A percentile compares a stretch with the other conserved stretches of the same genome.
phyloP scores from a whole-genome alignment of 2,888 invertebrate species.

The Agapetus fuscipes region DNA sequence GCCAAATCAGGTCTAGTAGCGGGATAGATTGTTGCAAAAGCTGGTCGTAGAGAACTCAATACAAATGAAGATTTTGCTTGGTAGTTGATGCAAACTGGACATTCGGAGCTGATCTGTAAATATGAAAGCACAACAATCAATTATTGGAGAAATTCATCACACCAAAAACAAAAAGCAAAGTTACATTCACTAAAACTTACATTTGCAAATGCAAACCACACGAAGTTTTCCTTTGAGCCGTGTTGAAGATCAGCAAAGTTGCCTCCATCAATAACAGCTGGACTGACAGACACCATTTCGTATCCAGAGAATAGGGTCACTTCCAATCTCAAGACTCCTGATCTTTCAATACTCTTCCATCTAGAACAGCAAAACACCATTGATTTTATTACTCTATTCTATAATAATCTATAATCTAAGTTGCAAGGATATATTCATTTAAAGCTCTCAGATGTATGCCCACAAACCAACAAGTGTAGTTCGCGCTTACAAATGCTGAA shows the following conservation, averaged over 20 bases:
- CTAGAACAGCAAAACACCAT: constrained; percentile 30
- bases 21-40: constrained; percentile 53
- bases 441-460: too few relatives aligned
- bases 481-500: too few relatives aligned
- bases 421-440: too few relatives aligned
- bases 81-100: constrained; percentile 54
- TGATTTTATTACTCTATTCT: too few relatives aligned
- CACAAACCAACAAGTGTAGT: too few relatives aligned
- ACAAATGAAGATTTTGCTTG: constrained; percentile 49
- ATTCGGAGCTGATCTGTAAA: constrained; percentile 44
- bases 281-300: constrained; percentile 46
- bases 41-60: constrained; percentile 51
- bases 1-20: constrained; percentile 51
- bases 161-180: background rate
- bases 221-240: constrained; percentile 49
- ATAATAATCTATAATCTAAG: too few relatives aligned
- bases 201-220: constrained; percentile 58
- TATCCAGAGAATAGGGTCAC: constrained; percentile 55
- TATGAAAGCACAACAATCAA: background rate
- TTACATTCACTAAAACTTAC: too few relatives aligned
- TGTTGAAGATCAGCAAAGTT: constrained; percentile 50
- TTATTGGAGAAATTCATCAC: background rate
- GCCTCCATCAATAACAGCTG: constrained; percentile 46
- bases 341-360: constrained; percentile 52
- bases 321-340: constrained; percentile 52